Percentiles rank a stretch among this genome's conserved stretches.
Conservation (phyloP, 2,113 vertebrate species). For the Onychostruthus taczanowskii region DNA sequence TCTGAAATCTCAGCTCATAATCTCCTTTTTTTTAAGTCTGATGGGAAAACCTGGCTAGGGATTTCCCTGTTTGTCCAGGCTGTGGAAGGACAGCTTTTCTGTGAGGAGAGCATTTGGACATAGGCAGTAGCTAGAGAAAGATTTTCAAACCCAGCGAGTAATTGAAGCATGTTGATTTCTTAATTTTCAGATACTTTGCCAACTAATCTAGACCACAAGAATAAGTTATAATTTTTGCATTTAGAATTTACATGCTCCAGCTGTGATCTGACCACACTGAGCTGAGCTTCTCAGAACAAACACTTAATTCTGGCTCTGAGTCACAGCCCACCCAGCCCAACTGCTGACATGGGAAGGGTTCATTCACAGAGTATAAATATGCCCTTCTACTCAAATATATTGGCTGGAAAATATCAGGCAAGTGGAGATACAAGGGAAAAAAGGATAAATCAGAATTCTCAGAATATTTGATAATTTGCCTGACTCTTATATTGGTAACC, state of each 20-base stretch:
- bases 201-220: not conserved
- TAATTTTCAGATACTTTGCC: not conserved
- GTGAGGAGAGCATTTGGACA: not conserved
- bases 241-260: not conserved
- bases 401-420: not conserved
- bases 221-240: slow-evolving; percentile 9
- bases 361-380: not conserved
- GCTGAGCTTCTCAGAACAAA: not conserved
- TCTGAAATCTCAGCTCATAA: not conserved
- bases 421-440: not conserved
- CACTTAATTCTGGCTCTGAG: not conserved
- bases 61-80: not conserved
- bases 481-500: not conserved
- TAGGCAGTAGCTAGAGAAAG: not conserved
- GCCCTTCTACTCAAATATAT: not conserved
- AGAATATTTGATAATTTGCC: not conserved
- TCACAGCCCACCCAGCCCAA: not conserved
- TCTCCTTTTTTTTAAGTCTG: not conserved
- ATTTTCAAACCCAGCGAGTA: not conserved
- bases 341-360: not conserved
- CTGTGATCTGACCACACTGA: not conserved
- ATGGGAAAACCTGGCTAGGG: not conserved
- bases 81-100: not conserved
- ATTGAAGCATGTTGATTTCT: not conserved
- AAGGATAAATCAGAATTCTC: not conserved